A percentile compares a stretch with the other conserved stretches of the same genome.
These are phyloP conservation scores for Orthosia cruda DNA, from an alignment of 2,888 invertebrate genomes.

Conservation along the genomic window DNA sequence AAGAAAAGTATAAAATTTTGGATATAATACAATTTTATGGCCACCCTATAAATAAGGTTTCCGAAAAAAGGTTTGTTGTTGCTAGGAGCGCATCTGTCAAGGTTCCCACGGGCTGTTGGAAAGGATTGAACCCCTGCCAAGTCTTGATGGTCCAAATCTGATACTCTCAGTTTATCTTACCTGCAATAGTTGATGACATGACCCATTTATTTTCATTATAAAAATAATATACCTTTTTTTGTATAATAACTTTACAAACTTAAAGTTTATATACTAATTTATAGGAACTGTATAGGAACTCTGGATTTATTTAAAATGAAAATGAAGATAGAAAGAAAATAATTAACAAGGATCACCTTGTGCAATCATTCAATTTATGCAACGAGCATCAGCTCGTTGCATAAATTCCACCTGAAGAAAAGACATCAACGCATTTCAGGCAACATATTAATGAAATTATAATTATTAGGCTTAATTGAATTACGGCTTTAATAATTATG, in stretches of 20 bases:
- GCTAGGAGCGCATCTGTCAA: constrained; percentile 86
- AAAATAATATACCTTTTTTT: not conserved
- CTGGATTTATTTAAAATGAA: not conserved
- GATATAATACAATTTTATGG: constrained; percentile 47
- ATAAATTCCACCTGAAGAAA: constrained; percentile 60
- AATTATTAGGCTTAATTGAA: not conserved
- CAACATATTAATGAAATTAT: not conserved
- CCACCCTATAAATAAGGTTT: constrained; percentile 74
- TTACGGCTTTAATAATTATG: not conserved
- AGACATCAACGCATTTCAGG: constrained; percentile 78
- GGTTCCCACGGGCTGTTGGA: constrained; percentile 86
- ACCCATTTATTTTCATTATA: constrained; percentile 34
- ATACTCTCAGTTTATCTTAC: constrained; percentile 62
- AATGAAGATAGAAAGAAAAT: not conserved
- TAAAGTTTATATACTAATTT: not conserved
- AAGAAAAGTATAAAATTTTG: not conserved
- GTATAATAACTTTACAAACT: not conserved
- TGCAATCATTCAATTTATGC: no score
- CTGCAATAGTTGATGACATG: constrained; percentile 52
- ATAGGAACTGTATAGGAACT: not conserved
- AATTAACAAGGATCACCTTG: not conserved
- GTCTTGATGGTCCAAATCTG: constrained; percentile 43
- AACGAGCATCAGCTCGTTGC: no score
- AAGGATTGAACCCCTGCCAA: constrained; percentile 83
- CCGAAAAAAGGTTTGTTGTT: constrained; percentile 84